These are phyloP conservation scores for Tenthredo livida DNA, from an alignment of 2,888 invertebrate genomes.

Conservation along the genomic window DNA sequence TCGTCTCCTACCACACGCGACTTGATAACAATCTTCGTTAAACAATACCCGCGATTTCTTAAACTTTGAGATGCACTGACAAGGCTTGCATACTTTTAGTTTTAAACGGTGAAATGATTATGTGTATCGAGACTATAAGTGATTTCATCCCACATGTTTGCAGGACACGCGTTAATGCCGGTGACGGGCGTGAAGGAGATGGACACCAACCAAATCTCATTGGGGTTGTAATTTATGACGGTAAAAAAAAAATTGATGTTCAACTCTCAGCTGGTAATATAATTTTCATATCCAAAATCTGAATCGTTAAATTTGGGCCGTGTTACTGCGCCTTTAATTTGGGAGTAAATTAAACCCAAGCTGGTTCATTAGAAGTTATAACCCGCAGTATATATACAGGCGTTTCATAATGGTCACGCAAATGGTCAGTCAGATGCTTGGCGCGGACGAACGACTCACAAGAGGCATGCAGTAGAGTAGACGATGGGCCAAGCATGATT, in stretches of 20 bases:
- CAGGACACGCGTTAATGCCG: background rate
- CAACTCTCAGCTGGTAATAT: background rate
- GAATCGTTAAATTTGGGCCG: conserved; percentile 10
- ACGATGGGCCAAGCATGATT: conserved; percentile 45
- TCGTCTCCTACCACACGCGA: background rate
- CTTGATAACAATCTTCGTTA: background rate
- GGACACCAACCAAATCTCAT: background rate
- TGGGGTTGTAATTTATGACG: conserved; percentile 9
- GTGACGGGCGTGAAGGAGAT: background rate
- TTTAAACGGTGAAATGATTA: background rate
- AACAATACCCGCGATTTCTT: background rate
- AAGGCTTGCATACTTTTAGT: background rate
- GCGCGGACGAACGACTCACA: conserved; percentile 38
- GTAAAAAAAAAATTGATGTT: conserved; percentile 25
- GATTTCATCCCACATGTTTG: background rate
- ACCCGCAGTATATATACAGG: conserved; percentile 22
- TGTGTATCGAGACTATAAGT: background rate
- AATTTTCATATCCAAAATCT: background rate
- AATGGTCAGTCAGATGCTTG: conserved; percentile 38
- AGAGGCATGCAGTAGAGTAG: conserved; percentile 40
- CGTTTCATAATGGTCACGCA: conserved; percentile 47
- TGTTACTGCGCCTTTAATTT: background rate
- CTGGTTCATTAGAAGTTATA: conserved; percentile 29
- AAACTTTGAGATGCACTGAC: background rate
- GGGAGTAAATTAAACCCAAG: conserved; percentile 16